These are phyloP conservation scores for Eristalinus sepulchralis DNA, from an alignment of 2,888 invertebrate genomes.

Conservation along the genomic window DNA sequence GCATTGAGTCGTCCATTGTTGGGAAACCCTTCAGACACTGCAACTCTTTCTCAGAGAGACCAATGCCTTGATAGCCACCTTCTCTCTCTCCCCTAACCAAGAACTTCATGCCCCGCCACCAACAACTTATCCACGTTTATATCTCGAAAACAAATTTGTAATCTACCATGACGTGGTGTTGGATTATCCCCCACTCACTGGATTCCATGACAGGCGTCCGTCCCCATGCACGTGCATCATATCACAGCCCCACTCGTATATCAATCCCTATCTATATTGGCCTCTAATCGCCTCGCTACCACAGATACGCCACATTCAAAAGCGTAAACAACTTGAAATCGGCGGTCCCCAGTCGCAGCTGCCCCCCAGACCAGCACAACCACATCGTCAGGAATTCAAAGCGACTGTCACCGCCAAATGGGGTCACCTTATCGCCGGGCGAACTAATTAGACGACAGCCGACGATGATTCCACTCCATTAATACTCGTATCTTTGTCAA, in stretches of 20 bases:
- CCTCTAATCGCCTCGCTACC: neutral
- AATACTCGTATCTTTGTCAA: neutral
- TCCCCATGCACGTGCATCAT: neutral
- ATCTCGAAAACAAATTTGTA: neutral
- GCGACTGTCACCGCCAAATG: neutral
- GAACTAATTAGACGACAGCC: slow-evolving; percentile 5
- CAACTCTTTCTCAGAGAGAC: no score
- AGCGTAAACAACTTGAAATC: neutral
- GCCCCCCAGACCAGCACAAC: neutral
- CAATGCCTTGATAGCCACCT: no score
- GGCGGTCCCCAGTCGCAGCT: neutral
- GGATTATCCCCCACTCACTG: neutral
- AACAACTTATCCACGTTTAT: no score
- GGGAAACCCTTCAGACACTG: no score
- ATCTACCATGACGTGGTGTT: neutral
- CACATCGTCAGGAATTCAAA: neutral
- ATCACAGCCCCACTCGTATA: neutral
- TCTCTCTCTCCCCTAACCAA: no score
- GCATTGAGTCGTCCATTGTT: no score
- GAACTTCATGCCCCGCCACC: no score
- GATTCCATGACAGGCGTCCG: neutral
- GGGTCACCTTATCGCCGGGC: neutral
- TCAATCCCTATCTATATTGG: neutral
- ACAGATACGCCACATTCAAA: neutral
- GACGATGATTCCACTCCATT: neutral